Conservation (phyloP, 2,797 vertebrate species). For the Myiotriccus ornatus region DNA sequence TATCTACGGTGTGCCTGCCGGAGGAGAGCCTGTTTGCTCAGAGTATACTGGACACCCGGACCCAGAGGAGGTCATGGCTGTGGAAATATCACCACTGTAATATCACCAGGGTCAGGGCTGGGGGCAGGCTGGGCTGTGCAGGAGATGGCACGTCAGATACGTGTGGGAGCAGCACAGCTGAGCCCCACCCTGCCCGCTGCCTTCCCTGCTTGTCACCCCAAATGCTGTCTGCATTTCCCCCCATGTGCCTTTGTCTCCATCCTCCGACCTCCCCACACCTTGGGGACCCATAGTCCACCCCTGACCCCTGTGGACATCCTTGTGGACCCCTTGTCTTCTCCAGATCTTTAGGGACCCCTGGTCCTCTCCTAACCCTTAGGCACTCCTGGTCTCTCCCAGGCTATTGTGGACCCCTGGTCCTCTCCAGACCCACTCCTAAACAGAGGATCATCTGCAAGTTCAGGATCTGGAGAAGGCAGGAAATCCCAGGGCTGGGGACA, state of each 20-base stretch:
- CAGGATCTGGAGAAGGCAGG: fast-evolving
- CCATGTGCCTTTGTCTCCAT: fast-evolving
- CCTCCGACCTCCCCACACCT: fast-evolving
- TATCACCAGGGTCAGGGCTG: not conserved
- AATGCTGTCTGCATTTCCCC: fast-evolving
- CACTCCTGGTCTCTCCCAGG: not conserved
- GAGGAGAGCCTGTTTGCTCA: slow-evolving; percentile 53
- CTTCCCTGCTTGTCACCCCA: not conserved
- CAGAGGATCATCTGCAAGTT: fast-evolving
- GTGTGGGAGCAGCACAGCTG: not conserved
- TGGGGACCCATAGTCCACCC: fast-evolving
- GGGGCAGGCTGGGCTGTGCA: not conserved
- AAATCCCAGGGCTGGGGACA: not conserved
- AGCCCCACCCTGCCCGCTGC: not conserved
- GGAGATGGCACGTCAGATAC: not conserved
- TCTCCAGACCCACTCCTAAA: not conserved
- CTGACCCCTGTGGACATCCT: not conserved
- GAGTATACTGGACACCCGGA: slow-evolving; percentile 36
- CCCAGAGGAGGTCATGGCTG: slow-evolving; percentile 3
- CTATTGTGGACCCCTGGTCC: fast-evolving
- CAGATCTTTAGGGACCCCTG: no score
- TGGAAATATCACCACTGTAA: slow-evolving; percentile 35
- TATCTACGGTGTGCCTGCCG: not conserved
- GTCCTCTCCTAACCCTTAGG: not conserved
- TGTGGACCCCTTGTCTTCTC: not conserved